Evolutionary conservation across 2,113 vertebrate species (phyloP).

Genomic region (Trematomus loennbergii): DNA sequence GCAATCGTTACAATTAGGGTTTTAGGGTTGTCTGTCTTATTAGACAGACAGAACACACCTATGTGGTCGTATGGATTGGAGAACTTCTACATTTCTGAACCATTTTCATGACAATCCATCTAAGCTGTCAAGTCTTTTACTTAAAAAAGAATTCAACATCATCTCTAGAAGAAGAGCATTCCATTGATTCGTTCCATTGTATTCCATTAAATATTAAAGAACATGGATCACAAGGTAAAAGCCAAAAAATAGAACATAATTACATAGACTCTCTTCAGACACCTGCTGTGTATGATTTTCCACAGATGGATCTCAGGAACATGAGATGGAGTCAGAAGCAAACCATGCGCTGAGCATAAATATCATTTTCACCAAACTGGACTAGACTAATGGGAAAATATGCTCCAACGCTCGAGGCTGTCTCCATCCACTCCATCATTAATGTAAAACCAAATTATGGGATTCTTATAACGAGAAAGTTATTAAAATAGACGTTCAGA

Average conservation of each 20-base stretch:
- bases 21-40: no score
- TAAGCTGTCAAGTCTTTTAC: no score
- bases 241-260: neutral
- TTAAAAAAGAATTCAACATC: no score
- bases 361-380: slow-evolving; percentile 13
- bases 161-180: no score
- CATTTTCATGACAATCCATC: no score
- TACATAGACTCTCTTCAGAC: neutral
- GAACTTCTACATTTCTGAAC: no score
- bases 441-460: slow-evolving; percentile 41
- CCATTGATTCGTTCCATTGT: neutral
- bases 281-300: neutral
- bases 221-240: neutral
- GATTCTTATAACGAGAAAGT: neutral
- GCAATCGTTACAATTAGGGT: no score
- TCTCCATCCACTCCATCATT: slow-evolving; percentile 31
- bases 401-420: neutral
- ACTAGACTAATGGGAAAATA: slow-evolving; percentile 30
- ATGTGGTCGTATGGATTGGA: no score
- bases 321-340: neutral
- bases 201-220: neutral
- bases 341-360: slow-evolving; percentile 7
- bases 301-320: neutral
- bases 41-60: no score
- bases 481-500: slow-evolving; percentile 23